phyloP scores from a whole-genome alignment of 2,888 invertebrate genomes.

The Galerucella calmariensis region DNA sequence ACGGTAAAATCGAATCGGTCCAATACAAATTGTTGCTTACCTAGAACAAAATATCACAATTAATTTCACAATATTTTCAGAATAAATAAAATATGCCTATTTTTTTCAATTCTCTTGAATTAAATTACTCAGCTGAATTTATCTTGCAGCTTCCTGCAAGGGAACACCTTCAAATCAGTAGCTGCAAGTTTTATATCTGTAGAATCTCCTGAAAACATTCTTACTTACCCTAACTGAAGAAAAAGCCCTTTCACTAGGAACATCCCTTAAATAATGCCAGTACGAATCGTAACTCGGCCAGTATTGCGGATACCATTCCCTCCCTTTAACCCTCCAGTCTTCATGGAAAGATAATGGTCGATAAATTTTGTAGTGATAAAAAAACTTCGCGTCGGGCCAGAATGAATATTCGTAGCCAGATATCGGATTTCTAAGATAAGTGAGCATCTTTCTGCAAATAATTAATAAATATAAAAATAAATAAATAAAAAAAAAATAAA shows the following conservation, averaged over 20 bases:
- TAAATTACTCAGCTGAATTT: no score
- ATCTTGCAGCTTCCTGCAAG: background rate
- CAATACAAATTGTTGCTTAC: constrained; percentile 47
- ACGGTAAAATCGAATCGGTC: constrained; percentile 40
- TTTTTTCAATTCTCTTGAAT: no score
- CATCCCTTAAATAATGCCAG: constrained; percentile 51
- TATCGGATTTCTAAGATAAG: constrained; percentile 53
- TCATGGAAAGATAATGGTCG: constrained; percentile 51
- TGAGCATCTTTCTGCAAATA: constrained; percentile 47
- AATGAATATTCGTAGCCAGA: constrained; percentile 52
- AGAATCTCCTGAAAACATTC: background rate
- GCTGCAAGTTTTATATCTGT: no score
- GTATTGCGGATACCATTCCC: constrained; percentile 52
- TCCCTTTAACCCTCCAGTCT: constrained; percentile 51
- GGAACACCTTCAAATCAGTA: no score
- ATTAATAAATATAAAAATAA: background rate
- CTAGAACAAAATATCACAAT: constrained; percentile 32
- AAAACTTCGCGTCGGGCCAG: constrained; percentile 54
- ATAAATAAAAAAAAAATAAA: background rate
- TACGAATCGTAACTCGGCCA: constrained; percentile 52
- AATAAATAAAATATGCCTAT: background rate
- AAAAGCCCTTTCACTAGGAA: constrained; percentile 50
- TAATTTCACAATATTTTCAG: background rate
- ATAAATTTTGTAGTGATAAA: constrained; percentile 54
- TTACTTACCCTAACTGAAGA: constrained; percentile 52